These are phyloP conservation scores for Phalacrocorax pelagicus DNA, from an alignment of 2,113 vertebrate genomes.

Conservation along the genomic window DNA sequence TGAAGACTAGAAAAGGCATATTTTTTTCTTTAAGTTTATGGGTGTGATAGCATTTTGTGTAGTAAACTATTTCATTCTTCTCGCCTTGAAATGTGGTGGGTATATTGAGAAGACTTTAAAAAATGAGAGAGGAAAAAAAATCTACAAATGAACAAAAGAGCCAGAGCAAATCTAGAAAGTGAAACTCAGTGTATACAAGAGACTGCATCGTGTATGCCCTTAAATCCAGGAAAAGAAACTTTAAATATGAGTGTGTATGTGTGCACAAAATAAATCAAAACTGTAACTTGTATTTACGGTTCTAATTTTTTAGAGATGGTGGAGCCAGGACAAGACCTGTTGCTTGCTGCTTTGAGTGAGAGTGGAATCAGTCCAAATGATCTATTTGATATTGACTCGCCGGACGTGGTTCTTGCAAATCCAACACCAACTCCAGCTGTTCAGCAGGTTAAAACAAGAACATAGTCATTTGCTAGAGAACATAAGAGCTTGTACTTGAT, in stretches of 20 bases:
- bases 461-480: neutral
- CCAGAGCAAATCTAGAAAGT: neutral
- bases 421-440: slow-evolving; percentile 75
- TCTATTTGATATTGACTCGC: slow-evolving; percentile 91
- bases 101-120: neutral
- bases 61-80: neutral
- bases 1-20: neutral
- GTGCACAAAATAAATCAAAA: neutral
- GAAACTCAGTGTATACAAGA: neutral
- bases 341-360: slow-evolving; percentile 97
- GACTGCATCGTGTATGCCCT: neutral
- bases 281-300: neutral
- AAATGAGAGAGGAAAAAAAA: neutral
- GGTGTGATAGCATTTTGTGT: neutral
- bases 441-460: slow-evolving; percentile 84
- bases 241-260: neutral
- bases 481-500: neutral
- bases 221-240: neutral
- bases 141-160: neutral
- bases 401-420: slow-evolving; percentile 79
- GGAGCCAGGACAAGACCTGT: slow-evolving; percentile 98
- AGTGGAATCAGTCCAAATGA: slow-evolving; percentile 98
- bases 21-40: neutral
- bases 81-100: neutral
- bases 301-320: slow-evolving; percentile 81